Conservation (phyloP, 2,113 vertebrate genomes). For the Rynchops niger region DNA sequence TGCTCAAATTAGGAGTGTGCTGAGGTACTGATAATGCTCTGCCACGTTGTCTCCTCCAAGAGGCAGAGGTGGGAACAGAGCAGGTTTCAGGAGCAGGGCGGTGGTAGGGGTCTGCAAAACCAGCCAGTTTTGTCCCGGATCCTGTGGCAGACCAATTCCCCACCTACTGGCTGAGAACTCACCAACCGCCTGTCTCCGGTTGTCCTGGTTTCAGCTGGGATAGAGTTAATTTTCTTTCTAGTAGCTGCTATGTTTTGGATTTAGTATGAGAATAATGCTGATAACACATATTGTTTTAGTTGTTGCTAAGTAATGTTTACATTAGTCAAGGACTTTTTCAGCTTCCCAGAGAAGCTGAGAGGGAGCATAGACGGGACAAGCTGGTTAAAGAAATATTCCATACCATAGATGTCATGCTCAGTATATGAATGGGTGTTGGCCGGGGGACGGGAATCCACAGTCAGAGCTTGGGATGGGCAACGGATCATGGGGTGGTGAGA, state of each 20-base stretch:
- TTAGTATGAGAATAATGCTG: not conserved
- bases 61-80: not conserved
- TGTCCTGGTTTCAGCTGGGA: not conserved
- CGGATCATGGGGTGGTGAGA: not conserved
- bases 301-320: not conserved
- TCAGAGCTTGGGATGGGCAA: not conserved
- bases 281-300: not conserved
- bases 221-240: not conserved
- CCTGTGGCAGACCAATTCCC: not conserved
- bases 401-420: not conserved
- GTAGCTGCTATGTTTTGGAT: not conserved
- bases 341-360: not conserved
- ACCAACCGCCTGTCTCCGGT: fast-evolving
- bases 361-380: not conserved
- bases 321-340: not conserved
- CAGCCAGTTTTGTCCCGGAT: not conserved
- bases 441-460: not conserved
- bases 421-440: not conserved
- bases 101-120: not conserved
- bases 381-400: not conserved
- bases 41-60: not conserved
- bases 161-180: not conserved
- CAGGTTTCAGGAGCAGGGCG: not conserved
- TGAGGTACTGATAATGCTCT: not conserved
- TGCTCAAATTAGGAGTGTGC: too few species aligned